phyloP scores from a whole-genome alignment of 1,140 invertebrate species.

The Uloborus diversus region DNA sequence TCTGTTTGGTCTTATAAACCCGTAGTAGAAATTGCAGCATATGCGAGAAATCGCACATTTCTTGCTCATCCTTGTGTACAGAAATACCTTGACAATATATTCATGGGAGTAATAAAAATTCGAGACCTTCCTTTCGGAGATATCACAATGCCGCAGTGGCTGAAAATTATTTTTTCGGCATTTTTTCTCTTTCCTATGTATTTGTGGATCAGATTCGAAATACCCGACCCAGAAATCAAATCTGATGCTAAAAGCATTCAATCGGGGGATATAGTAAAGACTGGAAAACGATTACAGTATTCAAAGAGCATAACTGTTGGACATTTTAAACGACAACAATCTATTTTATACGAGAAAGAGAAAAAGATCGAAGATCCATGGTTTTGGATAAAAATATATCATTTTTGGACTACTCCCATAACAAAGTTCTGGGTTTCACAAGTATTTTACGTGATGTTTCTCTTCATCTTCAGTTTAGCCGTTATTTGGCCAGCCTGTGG shows the following conservation, averaged over 20 bases:
- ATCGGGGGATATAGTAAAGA: background rate
- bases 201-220: constrained; percentile 64
- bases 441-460: constrained; percentile 64
- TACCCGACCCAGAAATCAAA: background rate
- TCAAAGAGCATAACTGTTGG: too few relatives aligned
- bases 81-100: constrained; percentile 64
- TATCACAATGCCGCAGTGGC: constrained; percentile 61
- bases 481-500: constrained; percentile 66
- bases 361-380: background rate
- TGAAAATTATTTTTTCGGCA: constrained; percentile 65
- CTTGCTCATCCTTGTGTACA: constrained; percentile 67
- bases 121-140: constrained; percentile 63
- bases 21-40: constrained; percentile 56
- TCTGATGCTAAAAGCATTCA: background rate
- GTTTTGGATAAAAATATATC: constrained; percentile 51
- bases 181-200: constrained; percentile 66
- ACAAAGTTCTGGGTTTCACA: constrained; percentile 60
- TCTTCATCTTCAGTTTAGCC: constrained; percentile 64
- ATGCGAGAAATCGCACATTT: constrained; percentile 59
- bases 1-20: constrained; percentile 64
- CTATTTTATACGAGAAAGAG: background rate
- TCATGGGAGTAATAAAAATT: constrained; percentile 64
- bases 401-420: constrained; percentile 59
- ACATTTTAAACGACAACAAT: too few relatives aligned
- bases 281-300: background rate